Evolutionary conservation across 1,140 invertebrate species (phyloP), one percentile per base, ranked within the genome.

Genomic region (Calycopis cecrops): DNA sequence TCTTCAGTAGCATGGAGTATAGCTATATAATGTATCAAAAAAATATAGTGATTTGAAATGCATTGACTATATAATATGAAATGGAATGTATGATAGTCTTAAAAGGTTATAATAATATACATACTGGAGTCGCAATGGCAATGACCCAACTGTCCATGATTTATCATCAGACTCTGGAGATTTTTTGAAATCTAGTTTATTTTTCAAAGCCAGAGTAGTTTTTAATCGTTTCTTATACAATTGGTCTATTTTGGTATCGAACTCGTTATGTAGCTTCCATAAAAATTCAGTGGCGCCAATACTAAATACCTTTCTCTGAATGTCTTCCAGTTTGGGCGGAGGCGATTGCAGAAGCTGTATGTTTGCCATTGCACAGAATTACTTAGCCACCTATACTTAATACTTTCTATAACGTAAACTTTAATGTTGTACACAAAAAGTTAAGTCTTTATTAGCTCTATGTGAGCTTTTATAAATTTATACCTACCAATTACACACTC

Each of bases 81-180:
- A n/a, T n/a, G n/a, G n/a, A n/a, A n/a, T n/a, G n/a, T n/a, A n/a
- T n/a, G n/a, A n/a, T n/a, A n/a, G n/a, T n/a, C n/a, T n/a, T n/a
- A n/a, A n/a, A n/a, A n/a, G n/a, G n/a, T 50, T 16, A 50, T 14
- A 3, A 16, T 40, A 48, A 52, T 57, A 60, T 71, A 79, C 78
- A 73, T 80, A 84, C 79, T 76, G 78, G 65, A 89, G 70, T 68
- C 88, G 73, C 14, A 73, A 59, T 17, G 90, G 89, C n/a, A 92
- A 73, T 47, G 88, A 80, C 12, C 72, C 76, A 34, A 91, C 82
- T 72, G 83, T 89, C 91, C 91, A 92, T 38, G 82, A 65, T 52
- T 79, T 79, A 55, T 87, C 71, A 47, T 51, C 60, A 57, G 76
- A 76, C 63, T 87, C 74, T 0, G 65, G 47, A 28, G 80, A 55